Evolutionary conservation across 92 coral and sea anemone genomes (phyloP), one percentile per base, ranked within the genome.

Genomic region (Muricea muricata): DNA sequence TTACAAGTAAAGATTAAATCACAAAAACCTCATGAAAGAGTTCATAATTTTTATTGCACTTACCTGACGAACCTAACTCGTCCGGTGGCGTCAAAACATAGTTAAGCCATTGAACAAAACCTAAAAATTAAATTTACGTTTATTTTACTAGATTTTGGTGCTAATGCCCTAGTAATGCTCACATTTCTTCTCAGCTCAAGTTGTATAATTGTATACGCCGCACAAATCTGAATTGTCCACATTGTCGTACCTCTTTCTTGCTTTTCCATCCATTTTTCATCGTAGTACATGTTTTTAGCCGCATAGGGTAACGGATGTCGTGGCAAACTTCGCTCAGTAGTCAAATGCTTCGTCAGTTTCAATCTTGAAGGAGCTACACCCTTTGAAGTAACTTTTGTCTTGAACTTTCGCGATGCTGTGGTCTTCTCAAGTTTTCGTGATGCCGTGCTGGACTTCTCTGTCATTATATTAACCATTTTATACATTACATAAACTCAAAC

Each of bases 221-320:
- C n/a, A n/a, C n/a, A n/a, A n/a, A n/a, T n/a, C n/a, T n/a, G n/a
- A n/a, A n/a, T n/a, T n/a, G n/a, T n/a, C n/a, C n/a, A n/a, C n/a
- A n/a, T n/a, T n/a, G n/a, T n/a, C n/a, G 1, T 37, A 95, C 98
- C 99, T 90, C 91, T 88, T 46, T 94, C 93, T 37, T 97, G 99
- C 60, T 97, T 97, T 24, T 94, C 97, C 84, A 97, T 90, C 99
- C 99, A 97, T 52, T 97, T 88, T 72, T 97, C 99, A 83, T 97
- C 99, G 72, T 92, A 97, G 87, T 97, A 97, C 94, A 97, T 94
- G 87, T 97, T 97, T 87, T 94, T 97, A 14, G 99, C 94, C 15
- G 97, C 99, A 87, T 90, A 97, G 0, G 99, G 99, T 91, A 97
- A 83, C 23, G 99, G 99, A 65, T 97, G 99, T 18, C 96, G 92